These are phyloP conservation scores for Calvadosia cruxmelitensis DNA, from an alignment of 30 jellyfish, hydroid and myxozoan species.

Conservation along the genomic window DNA sequence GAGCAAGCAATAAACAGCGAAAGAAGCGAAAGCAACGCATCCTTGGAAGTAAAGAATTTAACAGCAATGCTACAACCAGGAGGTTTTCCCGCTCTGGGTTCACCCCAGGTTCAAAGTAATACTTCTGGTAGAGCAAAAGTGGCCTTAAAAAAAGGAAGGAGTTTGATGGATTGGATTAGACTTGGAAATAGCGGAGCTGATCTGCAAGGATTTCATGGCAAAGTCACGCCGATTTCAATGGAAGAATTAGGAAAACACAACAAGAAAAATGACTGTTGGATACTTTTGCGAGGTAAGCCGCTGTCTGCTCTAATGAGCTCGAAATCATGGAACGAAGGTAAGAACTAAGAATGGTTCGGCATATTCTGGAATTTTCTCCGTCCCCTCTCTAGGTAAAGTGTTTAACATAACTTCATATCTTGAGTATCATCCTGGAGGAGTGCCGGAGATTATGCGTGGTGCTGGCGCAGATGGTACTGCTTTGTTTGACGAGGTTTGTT, in stretches of 20 bases:
- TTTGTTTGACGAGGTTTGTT: conserved; percentile 67
- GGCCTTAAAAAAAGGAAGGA: conserved; percentile 71
- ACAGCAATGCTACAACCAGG: conserved; percentile 20
- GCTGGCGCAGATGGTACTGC: conserved; percentile 95
- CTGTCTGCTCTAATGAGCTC: no score
- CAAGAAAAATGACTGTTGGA: conserved; percentile 87
- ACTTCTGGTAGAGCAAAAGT: conserved; percentile 50
- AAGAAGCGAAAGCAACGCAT: no score
- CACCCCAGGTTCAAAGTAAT: conserved; percentile 19
- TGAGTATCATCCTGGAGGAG: conserved; percentile 98
- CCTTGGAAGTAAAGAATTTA: no score
- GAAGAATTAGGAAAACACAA: conserved; percentile 67
- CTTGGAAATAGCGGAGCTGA: conserved; percentile 66
- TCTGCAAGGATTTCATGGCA: conserved; percentile 80
- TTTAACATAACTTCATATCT: conserved; percentile 70
- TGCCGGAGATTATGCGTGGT: conserved; percentile 81
- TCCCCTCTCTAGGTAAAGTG: conserved; percentile 52
- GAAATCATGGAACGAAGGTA: no score
- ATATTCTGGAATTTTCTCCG: no score
- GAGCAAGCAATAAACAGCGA: no score
- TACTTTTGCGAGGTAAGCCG: conserved; percentile 72
- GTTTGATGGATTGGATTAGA: conserved; percentile 95
- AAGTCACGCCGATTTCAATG: conserved; percentile 33
- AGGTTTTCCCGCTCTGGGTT: conserved; percentile 20
- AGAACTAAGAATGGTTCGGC: no score